Evolutionary conservation across 2,888 invertebrate species (phyloP).

Genomic region (Athripsodes cinereus): DNA sequence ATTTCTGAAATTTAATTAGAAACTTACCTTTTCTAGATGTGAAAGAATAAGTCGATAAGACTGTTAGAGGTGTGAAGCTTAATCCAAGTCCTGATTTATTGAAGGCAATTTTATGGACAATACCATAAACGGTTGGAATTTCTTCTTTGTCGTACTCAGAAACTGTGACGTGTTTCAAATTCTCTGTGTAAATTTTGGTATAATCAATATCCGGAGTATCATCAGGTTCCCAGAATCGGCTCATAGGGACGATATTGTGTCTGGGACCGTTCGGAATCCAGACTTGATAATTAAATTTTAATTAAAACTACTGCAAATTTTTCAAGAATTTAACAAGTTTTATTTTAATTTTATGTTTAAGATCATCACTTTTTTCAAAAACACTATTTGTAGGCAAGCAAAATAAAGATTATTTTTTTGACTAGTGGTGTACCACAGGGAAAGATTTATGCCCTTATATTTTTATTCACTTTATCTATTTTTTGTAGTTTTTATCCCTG

Average conservation of each 20-base stretch:
- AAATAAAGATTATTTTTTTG: no score
- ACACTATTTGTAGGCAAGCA: no score
- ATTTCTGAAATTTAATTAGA: no score
- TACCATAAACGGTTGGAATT: slow-evolving; percentile 53
- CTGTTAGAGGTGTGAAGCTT: slow-evolving; percentile 54
- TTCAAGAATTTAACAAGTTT: no score
- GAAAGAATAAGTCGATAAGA: slow-evolving; percentile 56
- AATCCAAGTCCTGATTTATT: slow-evolving; percentile 49
- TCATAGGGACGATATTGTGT: slow-evolving; percentile 24
- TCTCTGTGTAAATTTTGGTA: slow-evolving; percentile 47
- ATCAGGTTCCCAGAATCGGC: slow-evolving; percentile 16
- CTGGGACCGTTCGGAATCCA: slow-evolving; percentile 7
- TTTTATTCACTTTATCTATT: no score
- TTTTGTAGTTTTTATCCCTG: no score
- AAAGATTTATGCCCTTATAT: no score
- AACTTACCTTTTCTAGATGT: slow-evolving; percentile 59
- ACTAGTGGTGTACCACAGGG: no score
- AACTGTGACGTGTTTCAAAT: slow-evolving; percentile 55
- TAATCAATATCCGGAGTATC: slow-evolving; percentile 33
- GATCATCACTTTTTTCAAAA: no score
- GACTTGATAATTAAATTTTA: slow-evolving; percentile 3
- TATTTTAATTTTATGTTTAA: no score
- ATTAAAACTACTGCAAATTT: no score
- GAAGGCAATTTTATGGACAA: slow-evolving; percentile 45
- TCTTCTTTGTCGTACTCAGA: slow-evolving; percentile 60